phyloP scores from a whole-genome alignment of 2,113 vertebrate genomes.

The Limnothrissa miodon region DNA sequence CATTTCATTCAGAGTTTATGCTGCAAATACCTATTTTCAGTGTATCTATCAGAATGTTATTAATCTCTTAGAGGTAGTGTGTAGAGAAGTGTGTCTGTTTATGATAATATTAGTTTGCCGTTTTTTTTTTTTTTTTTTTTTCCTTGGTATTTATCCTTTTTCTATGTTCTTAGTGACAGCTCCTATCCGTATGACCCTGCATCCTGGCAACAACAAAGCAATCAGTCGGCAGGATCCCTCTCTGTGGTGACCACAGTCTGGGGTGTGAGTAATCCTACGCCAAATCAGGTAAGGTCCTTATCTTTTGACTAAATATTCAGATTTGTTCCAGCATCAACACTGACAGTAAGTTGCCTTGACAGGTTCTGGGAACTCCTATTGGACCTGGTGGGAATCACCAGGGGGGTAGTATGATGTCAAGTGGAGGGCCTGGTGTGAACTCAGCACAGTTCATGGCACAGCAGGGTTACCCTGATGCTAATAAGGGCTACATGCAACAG shows the following conservation, averaged over 20 bases:
- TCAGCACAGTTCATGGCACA: slow-evolving; percentile 82
- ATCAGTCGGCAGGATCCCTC: slow-evolving; percentile 86
- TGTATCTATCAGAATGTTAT: no score
- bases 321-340: background rate
- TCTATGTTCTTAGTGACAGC: slow-evolving; percentile 55
- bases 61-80: no score
- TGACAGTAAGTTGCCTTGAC: slow-evolving; percentile 15
- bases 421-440: slow-evolving; percentile 76
- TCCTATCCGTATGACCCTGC: slow-evolving; percentile 69
- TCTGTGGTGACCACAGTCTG: slow-evolving; percentile 94
- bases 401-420: slow-evolving; percentile 80
- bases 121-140: no score
- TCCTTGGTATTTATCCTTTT: no score
- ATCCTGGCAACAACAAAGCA: slow-evolving; percentile 80
- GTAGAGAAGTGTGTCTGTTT: background rate
- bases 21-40: no score
- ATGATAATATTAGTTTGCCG: no score
- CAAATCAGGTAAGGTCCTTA: slow-evolving; percentile 79
- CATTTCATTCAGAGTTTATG: no score
- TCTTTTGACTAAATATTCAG: slow-evolving; percentile 1
- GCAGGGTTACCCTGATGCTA: slow-evolving; percentile 79
- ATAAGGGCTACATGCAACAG: slow-evolving; percentile 82
- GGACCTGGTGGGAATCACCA: slow-evolving; percentile 79
- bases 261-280: slow-evolving; percentile 88
- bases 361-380: slow-evolving; percentile 87